A percentile compares a stretch with the other conserved stretches of the same genome.
Conservation (phyloP, 2,113 vertebrate genomes). For the Eclectus roratus region DNA sequence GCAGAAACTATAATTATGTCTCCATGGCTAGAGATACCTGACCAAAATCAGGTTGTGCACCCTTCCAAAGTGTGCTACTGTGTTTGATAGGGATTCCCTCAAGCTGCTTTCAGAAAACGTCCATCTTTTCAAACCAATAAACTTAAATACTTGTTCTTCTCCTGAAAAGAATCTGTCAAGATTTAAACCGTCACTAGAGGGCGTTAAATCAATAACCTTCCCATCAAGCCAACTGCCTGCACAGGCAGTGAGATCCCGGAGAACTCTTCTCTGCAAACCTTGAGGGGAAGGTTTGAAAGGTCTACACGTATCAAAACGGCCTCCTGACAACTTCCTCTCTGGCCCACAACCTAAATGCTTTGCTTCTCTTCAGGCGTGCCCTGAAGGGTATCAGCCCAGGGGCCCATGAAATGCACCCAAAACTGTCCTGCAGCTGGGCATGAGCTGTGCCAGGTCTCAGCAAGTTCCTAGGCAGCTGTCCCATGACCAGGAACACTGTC, state of each 20-base stretch:
- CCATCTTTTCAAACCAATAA: neutral
- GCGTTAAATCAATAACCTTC: neutral
- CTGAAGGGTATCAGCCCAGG: neutral
- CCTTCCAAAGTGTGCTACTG: neutral
- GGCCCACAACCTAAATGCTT: neutral
- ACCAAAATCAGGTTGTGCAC: neutral
- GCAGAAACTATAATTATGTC: neutral
- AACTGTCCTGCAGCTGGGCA: neutral
- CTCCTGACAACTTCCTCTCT: neutral
- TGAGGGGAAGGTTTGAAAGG: neutral
- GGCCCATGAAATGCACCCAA: neutral
- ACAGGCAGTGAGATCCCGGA: neutral
- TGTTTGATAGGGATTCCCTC: neutral
- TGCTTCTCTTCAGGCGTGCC: neutral
- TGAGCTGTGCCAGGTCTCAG: neutral
- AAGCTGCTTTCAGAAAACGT: neutral
- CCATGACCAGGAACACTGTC: neutral
- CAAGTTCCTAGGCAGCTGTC: fast-evolving
- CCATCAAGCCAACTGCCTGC: neutral
- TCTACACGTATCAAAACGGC: neutral
- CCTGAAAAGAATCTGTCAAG: neutral
- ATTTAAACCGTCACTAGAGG: conserved; percentile 28
- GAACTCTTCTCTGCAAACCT: neutral
- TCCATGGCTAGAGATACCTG: neutral
- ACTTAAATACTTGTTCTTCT: neutral